Evolutionary conservation across 2,797 vertebrate genomes (phyloP), one percentile per base, ranked within the genome.

Genomic region (Podarcis siculus): DNA sequence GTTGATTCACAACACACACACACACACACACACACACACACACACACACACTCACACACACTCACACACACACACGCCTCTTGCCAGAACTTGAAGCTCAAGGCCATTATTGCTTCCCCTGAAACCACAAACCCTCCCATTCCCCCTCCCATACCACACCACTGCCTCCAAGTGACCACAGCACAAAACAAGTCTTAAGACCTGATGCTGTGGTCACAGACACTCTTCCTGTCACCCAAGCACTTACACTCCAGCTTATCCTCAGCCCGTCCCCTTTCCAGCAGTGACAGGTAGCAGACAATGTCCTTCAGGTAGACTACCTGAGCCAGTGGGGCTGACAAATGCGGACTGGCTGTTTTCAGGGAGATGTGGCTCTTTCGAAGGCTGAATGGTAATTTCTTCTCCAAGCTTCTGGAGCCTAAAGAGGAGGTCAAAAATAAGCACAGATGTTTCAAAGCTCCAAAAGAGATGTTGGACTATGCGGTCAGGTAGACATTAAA

Each of bases 181-280:
- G 0, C 0, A 32, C 21, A 73, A 55, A 15, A 25, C 17, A 86
- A 23, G 10, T 30, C 64, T 81, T 42, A 37, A 0, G 2, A 55
- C 49, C 49, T 55, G 39, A 8, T 3, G 6, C 10, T 58, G 0
- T 27, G 5, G 23, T 42, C 55, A 79, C 69, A 2, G 45, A 32
- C 78, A 82, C 6, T 77, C 86, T 69, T 77, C 21, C 39, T 79
- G 76, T 69, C 77, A 35, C 61, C n/a, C 27, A 23, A 66, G 58
- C 89, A 98, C 98, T 98, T 96, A 99, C 98, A 99, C 94, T 99
- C 98, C 89, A 99, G 97, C 94, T 99, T 99, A 96, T 99, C 98
- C 90, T 99, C 98, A 30, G 98, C 98, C 4, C 96, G 98, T 7
- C 98, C 98, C 5, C 97, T 97, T 96, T 99, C 98, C 93, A 99